Evolutionary conservation across 2,888 invertebrate genomes (phyloP).

Genomic region (Hipparchia sbordonii): DNA sequence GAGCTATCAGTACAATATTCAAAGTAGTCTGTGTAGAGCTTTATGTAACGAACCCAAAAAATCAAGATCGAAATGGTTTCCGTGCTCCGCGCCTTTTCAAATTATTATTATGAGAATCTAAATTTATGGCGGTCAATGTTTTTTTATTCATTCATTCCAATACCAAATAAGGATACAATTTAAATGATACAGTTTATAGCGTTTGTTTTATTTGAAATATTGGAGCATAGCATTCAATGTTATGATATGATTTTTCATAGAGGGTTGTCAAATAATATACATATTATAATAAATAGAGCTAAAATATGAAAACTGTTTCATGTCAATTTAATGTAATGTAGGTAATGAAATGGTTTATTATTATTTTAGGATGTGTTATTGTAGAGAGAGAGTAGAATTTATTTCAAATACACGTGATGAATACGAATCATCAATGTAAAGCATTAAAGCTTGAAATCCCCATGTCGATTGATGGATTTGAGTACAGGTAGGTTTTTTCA

Average conservation of each 20-base stretch:
- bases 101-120: conserved; percentile 25
- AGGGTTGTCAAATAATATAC: conserved; percentile 2
- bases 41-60: not conserved
- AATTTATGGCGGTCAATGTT: conserved; percentile 39
- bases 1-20: no score
- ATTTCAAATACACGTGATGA: no score
- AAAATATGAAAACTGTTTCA: not conserved
- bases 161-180: conserved; percentile 35
- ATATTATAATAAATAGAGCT: not conserved
- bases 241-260: not conserved
- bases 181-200: conserved; percentile 30
- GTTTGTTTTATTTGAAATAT: conserved; percentile 26
- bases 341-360: no score
- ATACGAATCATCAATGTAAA: no score
- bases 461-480: no score
- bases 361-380: no score
- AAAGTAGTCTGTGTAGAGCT: not conserved
- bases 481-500: no score
- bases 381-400: no score
- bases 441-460: no score
- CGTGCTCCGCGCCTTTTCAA: conserved; percentile 23
- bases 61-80: conserved; percentile 34
- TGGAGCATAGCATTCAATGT: conserved; percentile 23
- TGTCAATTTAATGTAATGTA: no score
- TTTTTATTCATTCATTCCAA: conserved; percentile 36